A percentile compares a stretch with the other conserved stretches of the same genome.
Conservation (phyloP, 2,888 invertebrate species). For the Agriopis marginaria region DNA sequence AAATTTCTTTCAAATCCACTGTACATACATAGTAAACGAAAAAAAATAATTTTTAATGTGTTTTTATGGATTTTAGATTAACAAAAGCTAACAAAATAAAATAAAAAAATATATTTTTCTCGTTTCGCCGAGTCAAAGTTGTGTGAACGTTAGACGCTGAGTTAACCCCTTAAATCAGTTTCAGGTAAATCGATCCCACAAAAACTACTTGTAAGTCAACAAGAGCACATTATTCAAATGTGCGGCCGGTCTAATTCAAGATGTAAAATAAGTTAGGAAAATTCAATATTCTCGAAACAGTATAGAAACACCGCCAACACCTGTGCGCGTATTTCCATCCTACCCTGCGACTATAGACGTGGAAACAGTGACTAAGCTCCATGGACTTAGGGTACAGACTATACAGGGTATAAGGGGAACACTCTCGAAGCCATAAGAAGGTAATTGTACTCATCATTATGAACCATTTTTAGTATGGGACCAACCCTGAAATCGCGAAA, state of each 20-base stretch:
- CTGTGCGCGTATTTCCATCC: conserved; percentile 63
- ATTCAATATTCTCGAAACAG: conserved; percentile 77
- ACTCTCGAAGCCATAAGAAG: too few species aligned
- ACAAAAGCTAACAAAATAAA: too few species aligned
- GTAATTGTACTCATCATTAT: too few species aligned
- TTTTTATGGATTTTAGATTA: too few species aligned
- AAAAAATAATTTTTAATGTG: too few species aligned
- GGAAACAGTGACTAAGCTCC: conserved; percentile 26
- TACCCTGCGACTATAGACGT: conserved; percentile 37
- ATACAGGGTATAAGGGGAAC: too few species aligned
- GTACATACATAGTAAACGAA: too few species aligned
- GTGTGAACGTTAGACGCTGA: background rate
- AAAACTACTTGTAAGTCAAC: conserved; percentile 37
- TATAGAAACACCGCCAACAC: conserved; percentile 63
- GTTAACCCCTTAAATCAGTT: conserved; percentile 1
- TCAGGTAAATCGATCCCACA: conserved; percentile 13
- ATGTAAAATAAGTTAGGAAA: conserved; percentile 72
- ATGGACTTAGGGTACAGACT: too few species aligned
- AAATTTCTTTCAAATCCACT: too few species aligned
- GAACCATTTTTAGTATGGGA: too few species aligned
- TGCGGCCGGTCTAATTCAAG: conserved; percentile 66
- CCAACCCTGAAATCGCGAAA: too few species aligned
- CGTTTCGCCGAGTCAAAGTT: background rate
- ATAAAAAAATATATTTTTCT: too few species aligned
- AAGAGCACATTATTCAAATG: conserved; percentile 57